These are phyloP conservation scores for Eleginops maclovinus DNA, from an alignment of 2,113 vertebrate species.

Conservation along the genomic window DNA sequence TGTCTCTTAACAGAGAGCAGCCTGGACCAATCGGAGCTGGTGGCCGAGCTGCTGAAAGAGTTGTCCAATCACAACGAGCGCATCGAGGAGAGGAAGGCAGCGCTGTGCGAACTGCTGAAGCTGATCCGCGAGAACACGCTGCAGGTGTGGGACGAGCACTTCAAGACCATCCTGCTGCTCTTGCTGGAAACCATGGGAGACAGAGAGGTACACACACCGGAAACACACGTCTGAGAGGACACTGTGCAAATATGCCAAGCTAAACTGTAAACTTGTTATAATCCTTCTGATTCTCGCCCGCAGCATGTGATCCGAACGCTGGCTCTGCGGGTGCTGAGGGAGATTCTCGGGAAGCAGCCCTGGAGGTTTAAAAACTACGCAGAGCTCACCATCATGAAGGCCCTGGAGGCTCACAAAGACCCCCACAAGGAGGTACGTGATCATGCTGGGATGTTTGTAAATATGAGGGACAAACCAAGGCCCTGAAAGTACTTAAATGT, in stretches of 20 bases:
- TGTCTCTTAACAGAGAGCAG: constrained; percentile 84
- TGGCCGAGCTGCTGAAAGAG: constrained; percentile 94
- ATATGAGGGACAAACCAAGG: no score
- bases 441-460: no score
- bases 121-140: constrained; percentile 93
- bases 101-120: constrained; percentile 92
- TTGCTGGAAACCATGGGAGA: constrained; percentile 96
- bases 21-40: constrained; percentile 93
- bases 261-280: background rate
- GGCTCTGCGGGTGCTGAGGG: constrained; percentile 92
- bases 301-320: constrained; percentile 94
- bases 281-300: constrained; percentile 3
- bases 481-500: no score
- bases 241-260: no score
- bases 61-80: constrained; percentile 96
- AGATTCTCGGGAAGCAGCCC: constrained; percentile 94
- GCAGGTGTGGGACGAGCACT: constrained; percentile 96
- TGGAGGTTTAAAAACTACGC: constrained; percentile 98
- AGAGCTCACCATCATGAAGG: constrained; percentile 97
- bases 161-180: constrained; percentile 95
- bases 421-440: constrained; percentile 92
- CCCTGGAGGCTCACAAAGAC: constrained; percentile 95
- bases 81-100: constrained; percentile 93
- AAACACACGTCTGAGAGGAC: background rate
- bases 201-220: constrained; percentile 86